phyloP scores from a whole-genome alignment of 2,797 vertebrate genomes.

The Ctenosaura bakeri region DNA sequence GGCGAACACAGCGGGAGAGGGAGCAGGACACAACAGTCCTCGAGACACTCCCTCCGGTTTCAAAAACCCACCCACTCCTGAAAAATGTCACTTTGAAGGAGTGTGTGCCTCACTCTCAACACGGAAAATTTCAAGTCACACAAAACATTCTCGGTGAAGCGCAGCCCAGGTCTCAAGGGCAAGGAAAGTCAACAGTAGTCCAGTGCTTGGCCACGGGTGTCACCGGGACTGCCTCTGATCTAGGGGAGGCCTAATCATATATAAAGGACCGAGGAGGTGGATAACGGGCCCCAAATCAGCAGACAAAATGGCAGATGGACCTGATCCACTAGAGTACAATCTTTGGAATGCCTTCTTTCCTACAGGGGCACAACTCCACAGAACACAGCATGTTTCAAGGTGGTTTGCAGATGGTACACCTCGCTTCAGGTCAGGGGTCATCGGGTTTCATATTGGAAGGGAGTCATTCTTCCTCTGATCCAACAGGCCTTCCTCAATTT shows the following conservation, averaged over 20 bases:
- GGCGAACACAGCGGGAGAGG: neutral
- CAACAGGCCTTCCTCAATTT: neutral
- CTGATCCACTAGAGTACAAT: neutral
- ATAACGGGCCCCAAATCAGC: neutral
- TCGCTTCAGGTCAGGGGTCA: neutral
- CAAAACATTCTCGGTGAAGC: slow-evolving; percentile 20
- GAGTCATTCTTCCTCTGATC: neutral
- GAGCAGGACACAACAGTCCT: neutral
- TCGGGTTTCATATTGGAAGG: too few species aligned
- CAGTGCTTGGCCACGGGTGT: neutral
- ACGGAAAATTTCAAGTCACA: neutral
- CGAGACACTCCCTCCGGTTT: neutral
- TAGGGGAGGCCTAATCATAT: accelerated
- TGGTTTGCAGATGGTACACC: neutral
- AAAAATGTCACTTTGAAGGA: neutral
- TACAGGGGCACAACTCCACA: neutral
- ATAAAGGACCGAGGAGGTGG: neutral
- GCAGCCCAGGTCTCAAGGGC: slow-evolving; percentile 29
- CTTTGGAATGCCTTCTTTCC: neutral
- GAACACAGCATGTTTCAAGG: too few species aligned
- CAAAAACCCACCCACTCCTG: neutral
- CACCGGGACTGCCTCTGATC: neutral
- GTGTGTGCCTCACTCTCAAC: neutral
- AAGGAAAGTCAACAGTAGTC: neutral
- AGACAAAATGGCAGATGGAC: neutral